Conservation (phyloP, 2,113 vertebrate species). For the Dromiciops gliroides region DNA sequence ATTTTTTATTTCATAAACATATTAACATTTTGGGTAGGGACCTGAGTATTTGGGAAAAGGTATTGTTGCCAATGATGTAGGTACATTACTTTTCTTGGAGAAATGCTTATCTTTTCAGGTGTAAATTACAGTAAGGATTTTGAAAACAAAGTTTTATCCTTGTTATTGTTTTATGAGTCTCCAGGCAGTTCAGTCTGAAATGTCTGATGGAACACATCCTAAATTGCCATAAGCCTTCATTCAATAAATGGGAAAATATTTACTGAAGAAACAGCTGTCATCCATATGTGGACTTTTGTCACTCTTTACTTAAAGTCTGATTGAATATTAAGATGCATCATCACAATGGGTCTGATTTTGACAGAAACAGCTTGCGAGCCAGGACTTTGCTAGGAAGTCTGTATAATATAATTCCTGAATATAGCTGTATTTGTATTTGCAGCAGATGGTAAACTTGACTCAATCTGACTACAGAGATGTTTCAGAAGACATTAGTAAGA, state of each 20-base stretch:
- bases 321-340: conserved; percentile 87
- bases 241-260: conserved; percentile 87
- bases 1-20: conserved; percentile 20
- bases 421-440: conserved; percentile 80
- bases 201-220: conserved; percentile 76
- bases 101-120: conserved; percentile 48
- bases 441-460: conserved; percentile 87
- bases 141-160: conserved; percentile 52
- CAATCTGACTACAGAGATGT: conserved; percentile 78
- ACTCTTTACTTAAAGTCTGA: conserved; percentile 88
- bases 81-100: not conserved
- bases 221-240: conserved; percentile 81
- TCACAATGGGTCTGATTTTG: conserved; percentile 84
- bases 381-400: conserved; percentile 82
- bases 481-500: conserved; percentile 80
- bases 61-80: not conserved
- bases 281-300: conserved; percentile 90
- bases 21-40: not conserved
- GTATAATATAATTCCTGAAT: conserved; percentile 80
- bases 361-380: conserved; percentile 88
- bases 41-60: not conserved
- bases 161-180: conserved; percentile 52
- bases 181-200: conserved; percentile 69
- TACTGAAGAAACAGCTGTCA: conserved; percentile 87
- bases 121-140: conserved; percentile 50